Conservation (phyloP, 2,113 vertebrate species). For the Amazona vittata region DNA sequence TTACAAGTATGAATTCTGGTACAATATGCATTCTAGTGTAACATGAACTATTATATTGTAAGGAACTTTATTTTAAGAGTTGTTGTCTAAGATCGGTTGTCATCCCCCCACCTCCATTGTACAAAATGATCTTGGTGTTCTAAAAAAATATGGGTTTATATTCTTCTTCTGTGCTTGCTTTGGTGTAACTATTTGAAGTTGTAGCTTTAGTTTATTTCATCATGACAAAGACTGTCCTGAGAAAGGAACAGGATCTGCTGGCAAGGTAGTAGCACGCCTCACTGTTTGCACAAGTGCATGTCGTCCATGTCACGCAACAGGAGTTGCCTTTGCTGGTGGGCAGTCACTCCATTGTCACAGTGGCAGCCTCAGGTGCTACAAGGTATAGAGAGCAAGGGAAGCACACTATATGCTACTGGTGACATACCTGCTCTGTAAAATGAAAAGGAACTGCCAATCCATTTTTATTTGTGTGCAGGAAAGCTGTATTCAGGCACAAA, state of each 20-base stretch:
- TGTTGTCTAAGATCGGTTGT: background rate
- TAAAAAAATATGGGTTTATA: background rate
- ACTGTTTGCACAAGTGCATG: background rate
- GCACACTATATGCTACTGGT: background rate
- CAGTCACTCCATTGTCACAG: background rate
- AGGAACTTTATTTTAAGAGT: background rate
- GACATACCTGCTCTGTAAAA: background rate
- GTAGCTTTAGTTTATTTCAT: background rate
- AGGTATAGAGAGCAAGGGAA: background rate
- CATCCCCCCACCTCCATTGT: fast-evolving
- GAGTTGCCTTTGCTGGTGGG: background rate
- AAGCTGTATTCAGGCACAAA: background rate
- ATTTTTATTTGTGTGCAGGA: background rate
- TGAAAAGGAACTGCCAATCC: background rate
- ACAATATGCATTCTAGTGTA: background rate
- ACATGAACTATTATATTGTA: background rate
- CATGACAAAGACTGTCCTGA: background rate
- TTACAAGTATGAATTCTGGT: conserved; percentile 64
- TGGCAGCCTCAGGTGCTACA: background rate
- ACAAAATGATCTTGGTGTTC: background rate
- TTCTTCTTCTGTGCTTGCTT: background rate
- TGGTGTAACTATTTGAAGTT: background rate
- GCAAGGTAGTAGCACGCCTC: background rate
- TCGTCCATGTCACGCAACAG: background rate
- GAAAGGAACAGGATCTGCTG: background rate